Percentiles rank a stretch among this genome's conserved stretches.
Conservation (phyloP, 2,797 vertebrate genomes). For the Sorex maritimensis region DNA sequence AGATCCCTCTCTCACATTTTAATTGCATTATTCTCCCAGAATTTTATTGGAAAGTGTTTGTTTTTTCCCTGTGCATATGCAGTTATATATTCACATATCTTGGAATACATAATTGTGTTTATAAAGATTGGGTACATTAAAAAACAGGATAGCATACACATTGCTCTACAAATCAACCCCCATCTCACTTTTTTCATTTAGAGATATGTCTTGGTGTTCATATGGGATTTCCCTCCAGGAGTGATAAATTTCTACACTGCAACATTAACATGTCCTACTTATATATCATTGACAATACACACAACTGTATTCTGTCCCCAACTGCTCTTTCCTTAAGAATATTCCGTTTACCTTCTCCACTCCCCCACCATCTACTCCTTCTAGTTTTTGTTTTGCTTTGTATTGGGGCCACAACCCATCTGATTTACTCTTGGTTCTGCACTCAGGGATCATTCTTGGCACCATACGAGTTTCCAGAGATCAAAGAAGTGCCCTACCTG, state of each 20-base stretch:
- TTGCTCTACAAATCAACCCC: not conserved
- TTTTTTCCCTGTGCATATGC: not conserved
- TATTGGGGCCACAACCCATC: too few species aligned
- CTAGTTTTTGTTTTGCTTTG: not conserved
- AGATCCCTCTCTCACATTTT: not conserved
- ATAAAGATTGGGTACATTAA: not conserved
- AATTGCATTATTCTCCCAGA: not conserved
- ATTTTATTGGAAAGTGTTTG: not conserved
- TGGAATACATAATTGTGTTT: slow-evolving; percentile 12
- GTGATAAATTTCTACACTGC: too few species aligned
- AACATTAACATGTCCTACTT: too few species aligned
- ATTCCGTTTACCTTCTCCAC: not conserved
- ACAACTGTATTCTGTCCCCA: not conserved
- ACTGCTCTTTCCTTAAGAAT: not conserved
- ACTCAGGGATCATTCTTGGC: too few species aligned
- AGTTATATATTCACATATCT: not conserved
- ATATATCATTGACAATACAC: too few species aligned
- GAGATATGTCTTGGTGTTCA: not conserved
- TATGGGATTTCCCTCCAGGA: not conserved
- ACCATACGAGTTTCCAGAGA: too few species aligned
- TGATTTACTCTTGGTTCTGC: too few species aligned
- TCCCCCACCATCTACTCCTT: not conserved
- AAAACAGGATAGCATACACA: not conserved
- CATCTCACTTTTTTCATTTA: not conserved
- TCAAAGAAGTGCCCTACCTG: too few species aligned